Evolutionary conservation across 2,113 vertebrate species (phyloP).

Genomic region (Atractosteus spatula): DNA sequence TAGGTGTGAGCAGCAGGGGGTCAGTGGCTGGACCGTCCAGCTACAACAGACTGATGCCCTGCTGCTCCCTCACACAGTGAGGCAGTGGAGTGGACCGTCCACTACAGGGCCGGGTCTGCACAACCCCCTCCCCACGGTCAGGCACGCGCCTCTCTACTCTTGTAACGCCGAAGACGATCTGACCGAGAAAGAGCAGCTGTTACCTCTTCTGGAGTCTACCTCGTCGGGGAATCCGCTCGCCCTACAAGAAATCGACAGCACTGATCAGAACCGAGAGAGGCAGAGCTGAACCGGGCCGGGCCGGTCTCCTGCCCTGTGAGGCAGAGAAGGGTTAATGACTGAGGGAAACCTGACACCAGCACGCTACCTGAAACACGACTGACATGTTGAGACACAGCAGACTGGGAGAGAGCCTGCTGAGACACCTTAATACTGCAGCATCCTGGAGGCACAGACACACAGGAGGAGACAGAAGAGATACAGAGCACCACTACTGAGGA

Average conservation of each 20-base stretch:
- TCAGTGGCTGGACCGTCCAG: no score
- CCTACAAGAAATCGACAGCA: conserved; percentile 55
- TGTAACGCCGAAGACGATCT: no score
- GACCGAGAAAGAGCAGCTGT: neutral
- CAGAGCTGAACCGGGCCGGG: neutral
- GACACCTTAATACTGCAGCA: no score
- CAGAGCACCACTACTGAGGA: neutral
- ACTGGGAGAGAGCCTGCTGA: no score
- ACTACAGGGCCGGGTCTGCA: no score
- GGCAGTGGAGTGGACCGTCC: no score
- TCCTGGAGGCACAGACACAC: neutral
- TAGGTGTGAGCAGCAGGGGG: no score
- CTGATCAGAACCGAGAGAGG: conserved; percentile 7
- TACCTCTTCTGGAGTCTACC: conserved; percentile 82
- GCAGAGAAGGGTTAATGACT: conserved; percentile 24
- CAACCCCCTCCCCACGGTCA: no score
- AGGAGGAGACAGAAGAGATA: no score
- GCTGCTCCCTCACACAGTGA: no score
- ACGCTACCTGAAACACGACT: conserved; percentile 67
- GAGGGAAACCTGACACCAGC: conserved; percentile 50
- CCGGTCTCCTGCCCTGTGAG: neutral
- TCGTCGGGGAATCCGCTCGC: conserved; percentile 59
- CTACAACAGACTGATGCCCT: no score
- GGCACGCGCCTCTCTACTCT: no score
- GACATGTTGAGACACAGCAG: conserved; percentile 62